Percentiles rank a stretch among this genome's conserved stretches.
phyloP scores from a whole-genome alignment of 2,888 invertebrate genomes.

The Drosophila niveifrons region DNA sequence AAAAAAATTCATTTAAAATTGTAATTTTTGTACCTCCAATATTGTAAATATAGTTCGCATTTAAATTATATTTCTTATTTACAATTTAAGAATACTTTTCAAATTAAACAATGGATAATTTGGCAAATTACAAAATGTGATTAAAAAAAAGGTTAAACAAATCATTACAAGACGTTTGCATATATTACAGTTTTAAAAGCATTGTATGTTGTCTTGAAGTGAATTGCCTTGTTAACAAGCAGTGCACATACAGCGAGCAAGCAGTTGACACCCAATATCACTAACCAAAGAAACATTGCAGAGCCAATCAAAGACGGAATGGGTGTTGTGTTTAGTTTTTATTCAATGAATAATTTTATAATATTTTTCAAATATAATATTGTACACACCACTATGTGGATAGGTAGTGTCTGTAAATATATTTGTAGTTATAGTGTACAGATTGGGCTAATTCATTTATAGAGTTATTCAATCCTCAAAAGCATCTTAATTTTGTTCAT shows the following conservation, averaged over 20 bases:
- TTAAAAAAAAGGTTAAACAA: neutral
- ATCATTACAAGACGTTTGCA: neutral
- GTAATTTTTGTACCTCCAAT: neutral
- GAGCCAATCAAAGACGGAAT: neutral
- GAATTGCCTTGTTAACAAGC: conserved; percentile 7
- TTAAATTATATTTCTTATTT: neutral
- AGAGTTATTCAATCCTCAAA: neutral
- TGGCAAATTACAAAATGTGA: neutral
- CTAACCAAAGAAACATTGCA: too few species aligned
- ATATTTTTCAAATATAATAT: conserved; percentile 60
- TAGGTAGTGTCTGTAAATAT: conserved; percentile 40
- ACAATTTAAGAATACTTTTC: neutral
- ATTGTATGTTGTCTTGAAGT: neutral
- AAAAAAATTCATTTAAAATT: neutral
- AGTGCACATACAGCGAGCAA: conserved; percentile 18
- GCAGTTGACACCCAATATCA: conserved; percentile 15
- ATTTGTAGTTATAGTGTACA: conserved; percentile 25
- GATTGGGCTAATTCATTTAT: conserved; percentile 14
- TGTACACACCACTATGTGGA: conserved; percentile 46
- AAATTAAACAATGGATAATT: neutral
- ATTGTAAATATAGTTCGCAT: neutral
- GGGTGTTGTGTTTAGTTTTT: conserved; percentile 47
- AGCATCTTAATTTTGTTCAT: neutral
- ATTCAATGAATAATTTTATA: conserved; percentile 64
- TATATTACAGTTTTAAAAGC: conserved; percentile 16